Evolutionary conservation across 2,113 vertebrate genomes (phyloP).

Genomic region (Actenoides lindsayi): DNA sequence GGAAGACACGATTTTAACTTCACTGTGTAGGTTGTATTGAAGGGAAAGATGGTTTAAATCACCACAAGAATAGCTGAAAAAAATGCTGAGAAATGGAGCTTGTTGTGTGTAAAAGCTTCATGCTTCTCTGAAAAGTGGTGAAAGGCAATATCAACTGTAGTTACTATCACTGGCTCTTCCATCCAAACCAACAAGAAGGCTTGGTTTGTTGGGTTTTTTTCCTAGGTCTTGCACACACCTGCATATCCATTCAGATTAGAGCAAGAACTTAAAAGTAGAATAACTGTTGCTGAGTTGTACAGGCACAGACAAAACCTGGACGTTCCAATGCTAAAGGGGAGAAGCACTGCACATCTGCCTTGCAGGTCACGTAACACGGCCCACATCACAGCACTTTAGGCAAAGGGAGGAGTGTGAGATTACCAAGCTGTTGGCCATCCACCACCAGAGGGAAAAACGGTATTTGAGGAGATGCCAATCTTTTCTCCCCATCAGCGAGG

Average conservation of each 20-base stretch:
- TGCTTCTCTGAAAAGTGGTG: neutral
- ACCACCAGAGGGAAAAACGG: neutral
- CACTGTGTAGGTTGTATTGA: neutral
- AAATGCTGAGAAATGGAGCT: neutral
- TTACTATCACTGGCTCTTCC: neutral
- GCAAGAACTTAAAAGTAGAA: neutral
- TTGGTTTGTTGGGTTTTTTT: neutral
- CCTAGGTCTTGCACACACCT: neutral
- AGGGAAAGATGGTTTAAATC: neutral
- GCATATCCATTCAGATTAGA: neutral
- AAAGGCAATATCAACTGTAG: neutral
- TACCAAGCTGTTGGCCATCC: neutral
- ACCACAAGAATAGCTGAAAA: neutral
- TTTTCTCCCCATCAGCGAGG: neutral
- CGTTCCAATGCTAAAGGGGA: rapidly evolving
- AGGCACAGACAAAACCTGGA: neutral
- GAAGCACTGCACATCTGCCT: neutral
- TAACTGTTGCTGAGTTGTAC: neutral
- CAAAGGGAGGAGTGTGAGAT: neutral
- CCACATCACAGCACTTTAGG: neutral
- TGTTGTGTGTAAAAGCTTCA: neutral
- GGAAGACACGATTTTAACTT: neutral
- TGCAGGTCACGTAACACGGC: rapidly evolving
- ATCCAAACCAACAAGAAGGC: neutral
- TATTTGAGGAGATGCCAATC: neutral